phyloP scores from a whole-genome alignment of 2,888 invertebrate species.

The Diarsia brunnea region DNA sequence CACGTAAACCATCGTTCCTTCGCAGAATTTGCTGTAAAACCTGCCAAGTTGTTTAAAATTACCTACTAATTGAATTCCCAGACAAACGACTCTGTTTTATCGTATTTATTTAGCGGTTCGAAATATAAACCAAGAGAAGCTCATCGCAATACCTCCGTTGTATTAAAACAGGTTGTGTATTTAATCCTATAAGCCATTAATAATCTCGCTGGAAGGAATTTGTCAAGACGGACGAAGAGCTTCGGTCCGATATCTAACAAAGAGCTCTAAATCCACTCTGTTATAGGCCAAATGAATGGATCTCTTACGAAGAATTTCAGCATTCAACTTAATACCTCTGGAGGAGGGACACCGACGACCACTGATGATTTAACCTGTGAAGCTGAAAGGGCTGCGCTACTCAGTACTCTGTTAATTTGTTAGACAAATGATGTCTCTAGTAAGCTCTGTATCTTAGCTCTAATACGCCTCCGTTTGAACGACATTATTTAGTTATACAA shows the following conservation, averaged over 20 bases:
- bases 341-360: constrained; percentile 56
- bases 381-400: constrained; percentile 33
- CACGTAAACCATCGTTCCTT: background rate
- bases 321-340: constrained; percentile 69
- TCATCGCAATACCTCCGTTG: constrained; percentile 38
- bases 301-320: constrained; percentile 69
- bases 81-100: constrained; percentile 8
- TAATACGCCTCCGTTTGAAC: constrained; percentile 28
- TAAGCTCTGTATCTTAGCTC: constrained; percentile 28
- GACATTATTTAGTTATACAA: constrained; percentile 25
- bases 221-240: constrained; percentile 65
- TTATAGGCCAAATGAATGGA: constrained; percentile 73
- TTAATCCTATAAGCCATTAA: constrained; percentile 67
- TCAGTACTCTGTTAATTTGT: constrained; percentile 42
- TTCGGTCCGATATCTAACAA: constrained; percentile 71
- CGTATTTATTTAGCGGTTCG: constrained; percentile 32
- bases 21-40: background rate
- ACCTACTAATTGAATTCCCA: constrained; percentile 24
- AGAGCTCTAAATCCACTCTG: constrained; percentile 73
- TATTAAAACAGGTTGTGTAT: constrained; percentile 57
- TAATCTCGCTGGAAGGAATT: constrained; percentile 67
- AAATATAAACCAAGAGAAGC: constrained; percentile 29
- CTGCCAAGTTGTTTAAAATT: constrained; percentile 18
- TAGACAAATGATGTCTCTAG: constrained; percentile 26
- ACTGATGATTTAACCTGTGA: constrained; percentile 56